These are phyloP conservation scores for Agrochola lota DNA, from an alignment of 2,888 invertebrate genomes.

Conservation along the genomic window DNA sequence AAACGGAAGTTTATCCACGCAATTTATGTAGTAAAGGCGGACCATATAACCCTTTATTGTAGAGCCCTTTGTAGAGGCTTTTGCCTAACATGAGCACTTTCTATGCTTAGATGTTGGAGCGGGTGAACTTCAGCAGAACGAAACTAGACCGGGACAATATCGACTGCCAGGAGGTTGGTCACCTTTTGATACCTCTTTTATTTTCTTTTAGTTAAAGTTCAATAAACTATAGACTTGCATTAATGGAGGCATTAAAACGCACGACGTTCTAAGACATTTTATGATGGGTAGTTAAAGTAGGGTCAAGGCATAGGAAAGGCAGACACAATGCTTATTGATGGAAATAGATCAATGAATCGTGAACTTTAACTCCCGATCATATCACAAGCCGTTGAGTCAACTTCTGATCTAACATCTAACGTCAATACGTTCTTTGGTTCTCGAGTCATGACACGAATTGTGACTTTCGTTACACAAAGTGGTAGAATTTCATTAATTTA, in stretches of 20 bases:
- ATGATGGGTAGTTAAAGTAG: not conserved
- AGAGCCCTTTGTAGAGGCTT: not conserved
- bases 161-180: slow-evolving; percentile 48
- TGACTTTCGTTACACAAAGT: too few species aligned
- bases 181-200: not conserved
- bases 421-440: not conserved
- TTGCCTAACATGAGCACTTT: slow-evolving; percentile 9
- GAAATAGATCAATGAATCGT: not conserved
- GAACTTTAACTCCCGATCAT: not conserved
- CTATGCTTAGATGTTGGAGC: slow-evolving; percentile 46
- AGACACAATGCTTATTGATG: not conserved
- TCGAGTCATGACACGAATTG: not conserved
- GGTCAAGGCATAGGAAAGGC: not conserved
- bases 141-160: slow-evolving; percentile 34
- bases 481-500: not conserved
- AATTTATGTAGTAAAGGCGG: slow-evolving; percentile 71
- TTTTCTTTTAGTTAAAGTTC: not conserved
- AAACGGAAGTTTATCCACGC: slow-evolving; percentile 68
- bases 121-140: slow-evolving; percentile 39
- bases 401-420: not conserved
- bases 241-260: not conserved
- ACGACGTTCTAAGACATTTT: not conserved
- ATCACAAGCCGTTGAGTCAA: not conserved
- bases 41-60: not conserved
- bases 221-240: not conserved